Base-by-base conservation (phyloP, 2,888 invertebrate species). In the Eupithecia subfuscata region DNA sequence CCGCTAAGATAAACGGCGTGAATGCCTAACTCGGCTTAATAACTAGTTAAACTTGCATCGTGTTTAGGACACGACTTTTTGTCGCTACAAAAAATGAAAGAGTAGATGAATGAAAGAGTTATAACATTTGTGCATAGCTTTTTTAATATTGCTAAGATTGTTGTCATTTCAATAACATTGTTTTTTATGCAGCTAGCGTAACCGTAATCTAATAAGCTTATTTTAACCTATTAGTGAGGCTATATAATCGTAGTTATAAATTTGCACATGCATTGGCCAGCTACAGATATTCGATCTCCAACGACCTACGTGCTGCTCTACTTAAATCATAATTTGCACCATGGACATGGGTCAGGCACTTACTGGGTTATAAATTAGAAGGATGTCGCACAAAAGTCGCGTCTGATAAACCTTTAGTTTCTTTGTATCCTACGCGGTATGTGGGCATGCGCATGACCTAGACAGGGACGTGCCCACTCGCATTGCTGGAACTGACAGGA, bases 391-490 rank as follows among this genome's bases (percentile, higher is more conserved):
- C 71, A 75, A 79, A 82, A 75, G 78, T 82, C 80, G 77, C 64
- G 73, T 75, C 75, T 40, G 43, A 9, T 12, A 73, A 65, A 74
- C 1, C 56, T 12, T 64, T 77, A 71, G 78, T 75, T 78, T 69
- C 70, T 79, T 78, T 82, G 82, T 22, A 86, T 82, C 87, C 86
- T 86, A 87, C 84, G 82, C 84, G 74, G 73, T 71, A 82, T 81
- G 84, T 82, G 82, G 83, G 83, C 79, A 79, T 82, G 83, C 82
- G 83, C 79, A 79, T 77, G 83, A 84, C 86, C 84, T 85, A 84
- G 84, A 73, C 82, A 80, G 84, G 83, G 83, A 69, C 79, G 82
- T 71, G 75, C 87, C 87, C 84, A 87, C 87, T 79, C 80, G 76
- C 75, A 80, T 78, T 77, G 71, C 70, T 82, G 70, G 80, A 74